These are phyloP conservation scores for Maconellicoccus hirsutus DNA, from an alignment of 1,140 invertebrate species.

Conservation along the genomic window DNA sequence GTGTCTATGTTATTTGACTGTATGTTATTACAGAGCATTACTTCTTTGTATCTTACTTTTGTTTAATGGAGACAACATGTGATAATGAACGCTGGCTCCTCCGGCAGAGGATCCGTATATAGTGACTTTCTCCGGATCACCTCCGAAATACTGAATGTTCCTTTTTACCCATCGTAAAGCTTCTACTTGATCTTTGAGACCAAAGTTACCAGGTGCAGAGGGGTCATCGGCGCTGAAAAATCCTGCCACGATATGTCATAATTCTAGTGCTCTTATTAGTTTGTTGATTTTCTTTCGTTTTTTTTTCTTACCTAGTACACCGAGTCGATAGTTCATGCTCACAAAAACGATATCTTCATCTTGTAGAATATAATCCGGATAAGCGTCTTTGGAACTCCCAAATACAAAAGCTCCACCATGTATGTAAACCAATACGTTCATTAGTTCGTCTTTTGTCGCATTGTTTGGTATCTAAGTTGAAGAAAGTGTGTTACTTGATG, in stretches of 20 bases:
- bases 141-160: conserved; percentile 63
- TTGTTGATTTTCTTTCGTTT: no score
- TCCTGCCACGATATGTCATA: conserved; percentile 32
- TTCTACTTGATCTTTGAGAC: conserved; percentile 55
- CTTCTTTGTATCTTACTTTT: conserved; percentile 40
- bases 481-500: no score
- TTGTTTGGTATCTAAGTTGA: neutral
- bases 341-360: conserved; percentile 45
- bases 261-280: no score
- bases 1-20: no score
- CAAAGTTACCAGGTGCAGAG: conserved; percentile 51
- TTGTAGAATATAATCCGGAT: conserved; percentile 44
- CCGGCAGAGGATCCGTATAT: conserved; percentile 55
- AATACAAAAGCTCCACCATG: conserved; percentile 39
- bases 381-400: conserved; percentile 38
- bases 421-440: conserved; percentile 39
- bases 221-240: conserved; percentile 54
- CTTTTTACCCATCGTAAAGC: conserved; percentile 57
- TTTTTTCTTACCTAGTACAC: conserved; percentile 40
- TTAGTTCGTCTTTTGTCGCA: neutral
- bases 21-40: no score
- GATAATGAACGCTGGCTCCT: conserved; percentile 45
- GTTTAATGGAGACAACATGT: conserved; percentile 47
- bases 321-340: conserved; percentile 50
- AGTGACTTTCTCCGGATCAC: conserved; percentile 53